phyloP scores from a whole-genome alignment of 2,888 invertebrate genomes.

The Pseudanteris insignis region DNA sequence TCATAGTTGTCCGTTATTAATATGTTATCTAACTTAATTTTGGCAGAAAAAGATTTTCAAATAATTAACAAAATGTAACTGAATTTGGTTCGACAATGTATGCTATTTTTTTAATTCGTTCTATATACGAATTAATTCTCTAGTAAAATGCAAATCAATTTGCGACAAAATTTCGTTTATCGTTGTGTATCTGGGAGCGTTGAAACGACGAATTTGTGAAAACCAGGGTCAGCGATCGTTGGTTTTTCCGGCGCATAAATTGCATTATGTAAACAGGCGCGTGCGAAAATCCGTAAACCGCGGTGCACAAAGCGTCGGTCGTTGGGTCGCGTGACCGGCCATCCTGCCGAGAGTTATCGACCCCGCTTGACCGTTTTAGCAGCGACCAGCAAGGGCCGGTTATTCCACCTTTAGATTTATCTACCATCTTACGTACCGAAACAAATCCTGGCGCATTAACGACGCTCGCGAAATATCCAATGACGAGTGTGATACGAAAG shows the following conservation, averaged over 20 bases:
- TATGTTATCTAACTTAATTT: too few species aligned
- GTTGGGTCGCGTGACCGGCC: conserved; percentile 43
- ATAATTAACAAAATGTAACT: too few species aligned
- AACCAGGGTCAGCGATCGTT: background rate
- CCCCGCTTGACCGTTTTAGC: conserved; percentile 46
- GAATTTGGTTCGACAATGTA: too few species aligned
- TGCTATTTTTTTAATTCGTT: too few species aligned
- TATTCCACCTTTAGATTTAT: conserved; percentile 46
- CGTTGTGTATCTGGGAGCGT: too few species aligned
- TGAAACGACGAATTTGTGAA: too few species aligned
- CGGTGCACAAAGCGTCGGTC: conserved; percentile 22
- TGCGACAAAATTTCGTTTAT: too few species aligned
- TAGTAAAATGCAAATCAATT: too few species aligned
- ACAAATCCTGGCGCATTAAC: conserved; percentile 22
- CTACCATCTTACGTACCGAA: conserved; percentile 37
- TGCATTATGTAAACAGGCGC: conserved; percentile 22
- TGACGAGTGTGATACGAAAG: too few species aligned
- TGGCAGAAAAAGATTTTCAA: too few species aligned
- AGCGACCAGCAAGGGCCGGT: conserved; percentile 36
- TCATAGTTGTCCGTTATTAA: too few species aligned
- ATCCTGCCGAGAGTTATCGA: conserved; percentile 44
- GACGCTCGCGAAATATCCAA: conserved; percentile 4
- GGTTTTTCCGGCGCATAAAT: conserved; percentile 23
- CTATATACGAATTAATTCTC: too few species aligned
- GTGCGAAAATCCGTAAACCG: conserved; percentile 29